These are phyloP conservation scores for Solen grandis DNA, from an alignment of 1,140 invertebrate species.

Conservation along the genomic window DNA sequence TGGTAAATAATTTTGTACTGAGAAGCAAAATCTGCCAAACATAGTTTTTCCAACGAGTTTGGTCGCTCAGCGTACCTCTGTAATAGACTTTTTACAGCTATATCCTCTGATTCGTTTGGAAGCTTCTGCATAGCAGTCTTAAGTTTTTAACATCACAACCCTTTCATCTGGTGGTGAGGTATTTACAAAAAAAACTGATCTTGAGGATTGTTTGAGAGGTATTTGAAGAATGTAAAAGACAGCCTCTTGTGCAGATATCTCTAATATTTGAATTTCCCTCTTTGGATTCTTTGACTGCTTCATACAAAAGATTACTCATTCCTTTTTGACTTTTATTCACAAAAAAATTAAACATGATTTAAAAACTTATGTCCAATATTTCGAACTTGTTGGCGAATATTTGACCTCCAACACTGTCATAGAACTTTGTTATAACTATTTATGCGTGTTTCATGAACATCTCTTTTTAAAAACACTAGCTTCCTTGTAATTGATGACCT, in stretches of 20 bases:
- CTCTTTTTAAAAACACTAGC: conserved; percentile 41
- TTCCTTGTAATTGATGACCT: conserved; percentile 11
- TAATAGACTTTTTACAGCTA: too few species aligned
- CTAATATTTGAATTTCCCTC: neutral
- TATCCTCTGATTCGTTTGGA: too few species aligned
- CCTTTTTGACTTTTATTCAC: conserved; percentile 20
- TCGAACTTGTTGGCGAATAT: conserved; percentile 44
- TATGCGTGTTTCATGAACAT: neutral
- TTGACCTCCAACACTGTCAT: conserved; percentile 53
- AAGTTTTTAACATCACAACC: too few species aligned
- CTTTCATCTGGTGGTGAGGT: conserved; percentile 10
- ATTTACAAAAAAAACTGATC: too few species aligned
- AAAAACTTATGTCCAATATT: conserved; percentile 54
- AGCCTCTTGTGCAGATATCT: conserved; percentile 18
- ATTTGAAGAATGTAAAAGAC: neutral
- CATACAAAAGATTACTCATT: neutral
- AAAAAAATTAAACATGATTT: conserved; percentile 44
- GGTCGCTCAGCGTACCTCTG: too few species aligned
- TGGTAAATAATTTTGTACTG: too few species aligned
- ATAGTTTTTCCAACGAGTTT: too few species aligned
- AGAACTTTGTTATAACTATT: conserved; percentile 24
- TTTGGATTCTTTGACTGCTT: neutral
- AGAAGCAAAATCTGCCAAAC: too few species aligned
- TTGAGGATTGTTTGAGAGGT: too few species aligned
- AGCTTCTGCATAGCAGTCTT: too few species aligned